Base-by-base conservation (phyloP, 1,140 invertebrate species). In the Coptotermes formosanus region DNA sequence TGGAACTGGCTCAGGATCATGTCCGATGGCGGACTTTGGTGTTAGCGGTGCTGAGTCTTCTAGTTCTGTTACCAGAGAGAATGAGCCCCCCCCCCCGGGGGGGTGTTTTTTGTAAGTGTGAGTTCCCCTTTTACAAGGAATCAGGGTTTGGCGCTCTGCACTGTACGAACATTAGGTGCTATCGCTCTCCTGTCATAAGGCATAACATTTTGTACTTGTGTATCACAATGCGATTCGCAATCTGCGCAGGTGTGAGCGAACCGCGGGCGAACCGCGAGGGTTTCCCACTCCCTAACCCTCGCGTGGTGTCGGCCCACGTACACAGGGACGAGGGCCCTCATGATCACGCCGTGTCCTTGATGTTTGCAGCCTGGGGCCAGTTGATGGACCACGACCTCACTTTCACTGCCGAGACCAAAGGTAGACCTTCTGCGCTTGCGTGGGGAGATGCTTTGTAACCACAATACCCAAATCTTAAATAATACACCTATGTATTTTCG, bases 371-470 rank as follows among this genome's bases (percentile, higher is more conserved):
- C 14, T 93, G 91, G 90, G 92, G 92, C 14, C 93, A 93, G 88
- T 90, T 92, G 82, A 89, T 93, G n/a, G 93, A 93, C 87, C 93
- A 93, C 88, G 93, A 93, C 87, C 89, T 93, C 86, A 93, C 92
- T 0, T 88, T 93, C 11, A 92, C 92, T 23, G 92, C 91, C 7
- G 92, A 92, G 87, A 92, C 92, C 52, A 92, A 92, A 89, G 91
- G 91, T 92, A 89, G 48, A 16, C 48, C 16, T 48, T 55, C 43
- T 85, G 30, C 69, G 64, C 59, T 43, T 32, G 4, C 64, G 14
- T 55, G 52, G 19, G 19, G 52, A 55, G 9, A 55, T 19, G 52
- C 19, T 55, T 21, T 19, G 21, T 12, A 12, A 21, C 4, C 52
- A 55, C 19, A 55, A 14, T 55, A 55, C 14, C 2, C 14, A 55